These are phyloP conservation scores for Sciurus vulgaris DNA, from an alignment of 2,797 vertebrate species.

Conservation along the genomic window DNA sequence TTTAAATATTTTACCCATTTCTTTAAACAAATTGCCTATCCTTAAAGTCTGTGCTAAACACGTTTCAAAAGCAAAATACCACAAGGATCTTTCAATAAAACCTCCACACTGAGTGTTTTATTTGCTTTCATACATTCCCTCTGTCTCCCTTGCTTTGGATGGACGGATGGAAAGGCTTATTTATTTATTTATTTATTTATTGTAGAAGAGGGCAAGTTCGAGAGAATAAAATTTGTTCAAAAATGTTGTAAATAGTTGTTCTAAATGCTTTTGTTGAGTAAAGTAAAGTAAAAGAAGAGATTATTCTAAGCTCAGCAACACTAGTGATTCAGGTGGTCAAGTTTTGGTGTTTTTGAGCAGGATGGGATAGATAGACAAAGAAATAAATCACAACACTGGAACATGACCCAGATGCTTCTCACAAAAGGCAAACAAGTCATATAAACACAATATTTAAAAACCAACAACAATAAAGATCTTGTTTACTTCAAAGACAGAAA, in stretches of 20 bases:
- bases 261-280: not conserved
- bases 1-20: constrained; percentile 92
- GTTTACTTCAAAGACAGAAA: constrained; percentile 60
- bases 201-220: constrained; percentile 71
- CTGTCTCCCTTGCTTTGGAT: constrained; percentile 57
- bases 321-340: not conserved
- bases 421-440: constrained; percentile 39
- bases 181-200: constrained; percentile 70
- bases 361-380: not conserved
- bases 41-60: constrained; percentile 88
- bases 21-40: constrained; percentile 91
- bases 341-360: not conserved
- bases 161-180: not conserved
- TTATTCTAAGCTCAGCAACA: constrained; percentile 68
- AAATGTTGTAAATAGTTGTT: constrained; percentile 61
- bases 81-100: constrained; percentile 87
- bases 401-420: not conserved
- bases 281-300: constrained; percentile 80
- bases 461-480: not conserved
- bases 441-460: not conserved
- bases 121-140: constrained; percentile 33
- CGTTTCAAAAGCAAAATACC: constrained; percentile 89
- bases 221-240: constrained; percentile 74
- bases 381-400: not conserved
- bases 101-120: constrained; percentile 71